Base-by-base conservation (phyloP, 2,888 invertebrate genomes). In the Dolichomitus sp. region DNA sequence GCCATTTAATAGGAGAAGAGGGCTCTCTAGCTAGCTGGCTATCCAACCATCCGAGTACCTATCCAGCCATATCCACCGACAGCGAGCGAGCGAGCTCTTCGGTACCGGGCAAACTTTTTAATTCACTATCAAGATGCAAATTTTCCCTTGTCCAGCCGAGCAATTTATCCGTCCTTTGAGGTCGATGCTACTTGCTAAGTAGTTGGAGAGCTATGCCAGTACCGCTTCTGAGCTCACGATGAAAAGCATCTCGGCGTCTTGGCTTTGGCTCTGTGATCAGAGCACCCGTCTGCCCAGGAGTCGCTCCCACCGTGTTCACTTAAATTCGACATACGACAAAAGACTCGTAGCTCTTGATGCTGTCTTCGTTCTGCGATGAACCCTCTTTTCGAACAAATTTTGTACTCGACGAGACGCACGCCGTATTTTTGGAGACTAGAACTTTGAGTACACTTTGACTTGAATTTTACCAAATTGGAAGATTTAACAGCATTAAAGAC, bases 71-170 rank as follows among this genome's bases (percentile, higher is more conserved):
- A 75, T 73, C 75, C 57, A 40, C 45, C 52, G 45, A 77, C 57
- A 57, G 50, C 33, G 33, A 68, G 72, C 57, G 57, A 33, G 72
- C 57, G 52, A 72, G 48, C 59, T 45, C 72, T 75, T 72, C 79
- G 70, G 37, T 73, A 52, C 83, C 81, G 85, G 85, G 77, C 83
- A 88, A 91, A 90, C 89, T 90, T 91, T 91, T 91, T 89, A 90
- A 90, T 91, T 90, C 89, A 89, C 89, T 88, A 90, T 91, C 90
- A 90, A 91, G 88, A 91, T 91, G 91, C 89, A 90, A 91, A 91
- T 91, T 90, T 89, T 59, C 59, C 79, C 89, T 88, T 87, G 89
- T 87, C 87, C 86, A 88, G 85, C 77, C 85, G 84, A 84, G 87
- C 87, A 89, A 90, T 90, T 89, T 89, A 89, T 88, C 87, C 88